Evolutionary conservation across 1,140 invertebrate genomes (phyloP), one percentile per base, ranked within the genome.

Genomic region (Drosophila arawakana): DNA sequence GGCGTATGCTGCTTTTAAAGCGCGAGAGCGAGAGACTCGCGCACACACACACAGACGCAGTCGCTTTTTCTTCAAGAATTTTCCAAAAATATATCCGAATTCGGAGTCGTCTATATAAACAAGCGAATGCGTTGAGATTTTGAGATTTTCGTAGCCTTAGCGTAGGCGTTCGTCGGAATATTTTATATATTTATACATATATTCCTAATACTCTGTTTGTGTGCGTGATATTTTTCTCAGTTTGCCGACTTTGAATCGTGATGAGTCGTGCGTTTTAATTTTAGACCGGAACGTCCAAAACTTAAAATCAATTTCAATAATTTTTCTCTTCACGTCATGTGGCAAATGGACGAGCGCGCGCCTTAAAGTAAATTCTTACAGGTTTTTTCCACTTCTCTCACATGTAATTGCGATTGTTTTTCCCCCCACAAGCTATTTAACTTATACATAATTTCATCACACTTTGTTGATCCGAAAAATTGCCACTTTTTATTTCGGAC

Each of bases 51-150:
- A 52, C 50, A 63, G 37, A 54, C 60, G 9, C 7, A 34, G 3
- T 15, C 25, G 61, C 57, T 58, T 82, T 30, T 30, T 30, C 25
- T 43, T 90, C 86, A 83, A 76, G 88, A 88, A 91, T 83, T 91
- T 91, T 90, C 86, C 86, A 90, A 88, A 90, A 90, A 90, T 91
- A 90, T 91, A 91, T 90, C 86, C 86, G 86, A 89, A 89, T 90
- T 89, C 84, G 84, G 84, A 89, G 84, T 89, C 81, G 63, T 60
- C 58, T 67, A 57, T 49, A 13, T 8, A 35, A 61, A 39, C 35
- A 37, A 44, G 35, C 62, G 73, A 54, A 54, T 7, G 50, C 46
- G 79, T 60, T 69, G 83, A 65, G 81, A 78, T 54, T 58, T 4
- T 30, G 25, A 30, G 25, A 30, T 30, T 30, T 30, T 76, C 71